These are phyloP conservation scores for Chiloscyllium punctatum DNA, from an alignment of 2,797 vertebrate species.

Conservation along the genomic window DNA sequence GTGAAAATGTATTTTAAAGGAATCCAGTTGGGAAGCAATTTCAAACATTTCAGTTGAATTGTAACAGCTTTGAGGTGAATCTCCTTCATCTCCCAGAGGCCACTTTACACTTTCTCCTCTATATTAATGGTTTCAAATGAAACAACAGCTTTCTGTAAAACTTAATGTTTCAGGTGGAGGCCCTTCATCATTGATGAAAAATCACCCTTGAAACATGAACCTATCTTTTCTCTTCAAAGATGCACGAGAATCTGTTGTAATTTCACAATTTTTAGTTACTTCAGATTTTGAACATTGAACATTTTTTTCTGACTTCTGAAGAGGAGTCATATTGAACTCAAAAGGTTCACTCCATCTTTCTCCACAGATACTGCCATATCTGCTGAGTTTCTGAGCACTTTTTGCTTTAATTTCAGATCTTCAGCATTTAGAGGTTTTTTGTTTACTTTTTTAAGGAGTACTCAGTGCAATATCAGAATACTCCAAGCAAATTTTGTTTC, in stretches of 20 bases:
- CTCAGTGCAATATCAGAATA: background rate
- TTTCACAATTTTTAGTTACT: background rate
- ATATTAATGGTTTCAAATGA: background rate
- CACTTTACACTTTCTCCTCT: background rate
- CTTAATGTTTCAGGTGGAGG: background rate
- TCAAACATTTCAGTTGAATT: background rate
- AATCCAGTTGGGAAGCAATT: background rate
- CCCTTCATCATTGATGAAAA: background rate
- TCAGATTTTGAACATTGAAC: background rate
- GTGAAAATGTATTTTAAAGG: background rate
- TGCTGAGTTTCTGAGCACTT: no score
- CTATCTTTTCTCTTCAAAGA: background rate
- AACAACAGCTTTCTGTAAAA: background rate
- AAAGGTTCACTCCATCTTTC: no score
- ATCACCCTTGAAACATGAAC: background rate
- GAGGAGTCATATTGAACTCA: no score
- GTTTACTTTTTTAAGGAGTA: background rate
- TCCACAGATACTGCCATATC: no score
- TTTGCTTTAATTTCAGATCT: no score
- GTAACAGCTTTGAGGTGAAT: constrained; percentile 20
- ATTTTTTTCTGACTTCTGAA: background rate
- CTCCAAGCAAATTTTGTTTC: background rate
- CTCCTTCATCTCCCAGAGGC: background rate
- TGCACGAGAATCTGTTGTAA: background rate
- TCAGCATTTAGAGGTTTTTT: no score